Base-by-base conservation (phyloP, 2,888 invertebrate species). In the Graphium colonna region DNA sequence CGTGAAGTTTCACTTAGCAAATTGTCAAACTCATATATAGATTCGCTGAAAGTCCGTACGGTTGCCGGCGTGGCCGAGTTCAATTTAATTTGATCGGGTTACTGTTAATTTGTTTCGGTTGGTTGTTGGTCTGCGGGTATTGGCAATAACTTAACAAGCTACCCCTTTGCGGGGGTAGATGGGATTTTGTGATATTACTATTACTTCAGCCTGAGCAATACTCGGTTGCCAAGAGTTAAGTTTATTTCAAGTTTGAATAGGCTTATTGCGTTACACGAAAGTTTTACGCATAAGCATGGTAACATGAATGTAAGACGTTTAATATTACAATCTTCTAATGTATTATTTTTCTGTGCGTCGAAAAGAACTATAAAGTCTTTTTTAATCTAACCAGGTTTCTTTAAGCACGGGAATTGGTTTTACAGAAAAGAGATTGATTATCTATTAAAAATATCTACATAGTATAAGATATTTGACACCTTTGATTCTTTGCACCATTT, bases 1-100 rank as follows among this genome's bases (percentile, higher is more conserved):
- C 52, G 36, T 55, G 53, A 55, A 62, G 66, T 68, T 61, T 66
- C 64, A 71, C 71, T 71, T 43, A 68, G 63, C 66, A 72, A 74
- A 73, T 73, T 73, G 77, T 69, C 75, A 65, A 74, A 71, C 77
- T 75, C 73, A 74, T 76, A 73, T 74, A 75, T 72, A 73, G 75
- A 77, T 74, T 77, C 62, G 61, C 57, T 62, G 71, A 73, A 75
- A 77, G 73, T 73, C 31, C 31, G 5, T 21, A 2, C 21, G 21
- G 21, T 21, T n/a, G n/a, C n/a, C 21, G 5, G 21, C 3, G 68
- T 70, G 68, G 61, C 60, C 54, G 60, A 63, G 69, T 73, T 69
- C 67, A 68, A 73, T 77, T 77, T 69, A 77, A 75, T 79, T 73
- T 71, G 68, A 70, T 63, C 66, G 63, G 60, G 65, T 70, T 68